A percentile compares a stretch with the other conserved stretches of the same genome.
These are phyloP conservation scores for Setophaga petechia DNA, from an alignment of 2,113 vertebrate genomes.

Conservation along the genomic window DNA sequence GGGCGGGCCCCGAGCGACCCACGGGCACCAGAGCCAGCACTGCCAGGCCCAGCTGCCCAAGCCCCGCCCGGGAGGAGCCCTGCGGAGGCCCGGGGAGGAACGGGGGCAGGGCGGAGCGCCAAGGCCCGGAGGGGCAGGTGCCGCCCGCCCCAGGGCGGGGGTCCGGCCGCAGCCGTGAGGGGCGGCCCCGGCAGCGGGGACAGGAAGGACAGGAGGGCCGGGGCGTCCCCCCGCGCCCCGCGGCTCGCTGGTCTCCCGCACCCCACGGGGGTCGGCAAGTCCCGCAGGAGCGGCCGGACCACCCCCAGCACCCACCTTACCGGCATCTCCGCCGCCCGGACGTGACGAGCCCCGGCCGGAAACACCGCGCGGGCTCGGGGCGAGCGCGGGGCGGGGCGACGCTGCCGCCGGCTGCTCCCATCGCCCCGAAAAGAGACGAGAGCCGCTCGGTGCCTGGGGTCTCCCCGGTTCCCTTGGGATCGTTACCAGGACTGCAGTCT, in stretches of 20 bases:
- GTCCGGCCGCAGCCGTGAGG: background rate
- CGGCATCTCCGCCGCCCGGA: slow-evolving; percentile 65
- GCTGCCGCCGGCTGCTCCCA: background rate
- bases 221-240: no score
- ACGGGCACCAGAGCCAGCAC: background rate
- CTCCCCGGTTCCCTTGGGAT: accelerated
- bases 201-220: no score
- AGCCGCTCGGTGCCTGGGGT: accelerated
- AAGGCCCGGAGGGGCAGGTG: background rate
- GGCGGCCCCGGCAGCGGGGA: no score
- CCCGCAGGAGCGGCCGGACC: no score
- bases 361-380: background rate
- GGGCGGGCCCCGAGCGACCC: background rate
- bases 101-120: background rate
- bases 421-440: accelerated
- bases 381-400: background rate
- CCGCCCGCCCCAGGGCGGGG: background rate
- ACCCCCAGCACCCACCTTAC: slow-evolving; percentile 16
- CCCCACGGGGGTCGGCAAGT: no score
- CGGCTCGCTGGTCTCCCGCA: background rate
- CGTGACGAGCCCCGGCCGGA: slow-evolving; percentile 18
- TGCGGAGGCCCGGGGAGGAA: background rate
- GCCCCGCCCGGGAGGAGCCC: background rate
- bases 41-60: background rate
- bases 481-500: background rate